Evolutionary conservation across 2,797 vertebrate species (phyloP), one percentile per base, ranked within the genome.

Genomic region (Clarias laeviceps): DNA sequence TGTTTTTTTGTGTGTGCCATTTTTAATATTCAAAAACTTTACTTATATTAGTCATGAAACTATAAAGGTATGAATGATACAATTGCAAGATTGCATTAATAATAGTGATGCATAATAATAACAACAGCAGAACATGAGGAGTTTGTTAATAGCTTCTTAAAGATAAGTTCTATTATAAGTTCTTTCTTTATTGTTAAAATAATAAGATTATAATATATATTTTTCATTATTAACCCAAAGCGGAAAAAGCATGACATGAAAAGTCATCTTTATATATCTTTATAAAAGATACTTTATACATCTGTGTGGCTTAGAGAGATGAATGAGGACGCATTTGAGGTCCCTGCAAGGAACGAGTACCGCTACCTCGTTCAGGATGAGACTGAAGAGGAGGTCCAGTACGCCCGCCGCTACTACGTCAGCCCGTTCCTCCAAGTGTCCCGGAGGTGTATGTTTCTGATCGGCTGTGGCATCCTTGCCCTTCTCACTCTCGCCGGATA

Each of bases 321-420:
- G 94, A 91, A 86, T 84, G 95, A 95, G 59, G 94, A 94, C 14
- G 91, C 83, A 0, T 96, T 93, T 24, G 93, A 94, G 88, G 93
- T 94, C 84, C 88, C 91, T 0, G 93, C 90, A 70, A 90, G 94
- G 90, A 90, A 87, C 0, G 95, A 96, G 93, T 95, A 95, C 90
- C 94, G 93, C 1, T 95, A 95, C 88, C 93, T 96, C 89, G 96
- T 96, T 22, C 94, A 96, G 88, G 94, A 94, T 5, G 95, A 95
- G n/a, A 93, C 90, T 0, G 94, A 94, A 61, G 92, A 92, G 59
- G 92, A 94, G 83, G 88, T 93, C 72, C 94, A 90, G 82, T 95
- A 93, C 5, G 92, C 90, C 2, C 91, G 82, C 0, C 94, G 95
- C 11, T 86, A 92, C 83, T 95, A 95, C 86, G 81, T 94, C 90